These are phyloP conservation scores for Procambarus clarkii DNA, from an alignment of 1,140 invertebrate species.

Conservation along the genomic window DNA sequence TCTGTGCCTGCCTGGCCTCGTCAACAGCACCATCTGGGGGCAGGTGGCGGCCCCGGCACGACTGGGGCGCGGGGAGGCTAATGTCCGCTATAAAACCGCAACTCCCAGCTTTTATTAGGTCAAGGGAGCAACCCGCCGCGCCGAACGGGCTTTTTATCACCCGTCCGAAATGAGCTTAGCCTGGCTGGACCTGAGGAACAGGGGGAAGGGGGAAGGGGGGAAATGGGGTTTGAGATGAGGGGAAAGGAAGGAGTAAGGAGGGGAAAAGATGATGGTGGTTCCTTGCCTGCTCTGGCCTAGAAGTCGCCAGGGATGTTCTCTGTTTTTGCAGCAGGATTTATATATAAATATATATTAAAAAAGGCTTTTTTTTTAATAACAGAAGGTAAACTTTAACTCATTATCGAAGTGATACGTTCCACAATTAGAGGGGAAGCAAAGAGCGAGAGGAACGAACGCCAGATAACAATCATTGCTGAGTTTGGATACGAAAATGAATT, in stretches of 20 bases:
- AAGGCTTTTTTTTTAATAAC: too few species aligned
- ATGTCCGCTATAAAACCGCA: conserved; percentile 54
- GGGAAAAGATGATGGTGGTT: not conserved
- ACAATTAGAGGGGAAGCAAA: too few species aligned
- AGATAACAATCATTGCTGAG: too few species aligned
- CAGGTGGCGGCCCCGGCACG: not conserved
- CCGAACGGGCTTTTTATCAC: conserved; percentile 37
- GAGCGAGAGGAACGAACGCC: too few species aligned
- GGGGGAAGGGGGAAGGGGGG: not conserved
- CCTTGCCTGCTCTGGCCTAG: too few species aligned
- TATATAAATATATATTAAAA: too few species aligned
- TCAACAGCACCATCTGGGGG: not conserved
- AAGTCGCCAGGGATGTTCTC: too few species aligned
- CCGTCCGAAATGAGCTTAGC: conserved; percentile 24
- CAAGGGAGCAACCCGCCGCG: conserved; percentile 27
- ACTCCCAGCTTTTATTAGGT: conserved; percentile 58
- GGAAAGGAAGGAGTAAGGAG: too few species aligned
- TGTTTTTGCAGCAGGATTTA: too few species aligned
- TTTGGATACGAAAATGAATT: too few species aligned
- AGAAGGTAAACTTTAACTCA: too few species aligned
- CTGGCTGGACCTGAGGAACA: conserved; percentile 2
- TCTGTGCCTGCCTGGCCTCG: not conserved
- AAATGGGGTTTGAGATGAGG: not conserved
- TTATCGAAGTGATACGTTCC: too few species aligned
- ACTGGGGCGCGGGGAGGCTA: conserved; percentile 1